Percentiles rank a stretch among this genome's conserved stretches.
Evolutionary conservation across 2,797 vertebrate genomes (phyloP).

Genomic region (Danionella dracula): DNA sequence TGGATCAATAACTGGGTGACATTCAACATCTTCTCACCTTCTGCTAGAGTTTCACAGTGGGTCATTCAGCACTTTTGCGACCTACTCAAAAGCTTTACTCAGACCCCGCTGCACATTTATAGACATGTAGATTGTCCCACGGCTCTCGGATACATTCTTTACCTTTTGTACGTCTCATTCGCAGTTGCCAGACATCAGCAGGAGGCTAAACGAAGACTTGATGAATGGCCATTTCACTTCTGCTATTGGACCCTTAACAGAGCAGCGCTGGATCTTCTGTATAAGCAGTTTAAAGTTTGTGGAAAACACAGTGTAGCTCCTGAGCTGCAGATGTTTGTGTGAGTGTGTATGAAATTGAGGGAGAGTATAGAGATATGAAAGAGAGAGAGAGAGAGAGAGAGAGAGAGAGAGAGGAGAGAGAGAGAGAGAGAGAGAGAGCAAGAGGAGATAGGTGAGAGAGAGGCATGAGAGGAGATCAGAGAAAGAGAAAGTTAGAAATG

Average conservation of each 20-base stretch:
- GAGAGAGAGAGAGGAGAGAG: no score
- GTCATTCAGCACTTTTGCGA: conserved; percentile 36
- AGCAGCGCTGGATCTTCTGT: conserved; percentile 38
- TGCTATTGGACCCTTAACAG: conserved; percentile 36
- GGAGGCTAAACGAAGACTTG: conserved; percentile 41
- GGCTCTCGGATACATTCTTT: conserved; percentile 16
- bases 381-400: background rate
- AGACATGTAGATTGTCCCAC: conserved; percentile 17
- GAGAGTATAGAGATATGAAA: no score
- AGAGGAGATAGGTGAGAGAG: no score
- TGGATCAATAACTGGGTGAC: conserved; percentile 44
- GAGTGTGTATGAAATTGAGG: conserved; percentile 17
- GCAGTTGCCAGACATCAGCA: conserved; percentile 19
- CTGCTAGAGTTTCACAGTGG: conserved; percentile 16
- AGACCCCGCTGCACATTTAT: conserved; percentile 18
- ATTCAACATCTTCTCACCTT: conserved; percentile 31
- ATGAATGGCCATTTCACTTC: conserved; percentile 35
- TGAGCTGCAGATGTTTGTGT: conserved; percentile 44
- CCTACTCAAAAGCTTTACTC: conserved; percentile 27
- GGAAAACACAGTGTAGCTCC: conserved; percentile 28
- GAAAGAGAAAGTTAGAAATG: no score
- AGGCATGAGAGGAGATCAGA: no score
- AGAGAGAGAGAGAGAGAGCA: background rate
- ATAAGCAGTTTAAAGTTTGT: conserved; percentile 46
- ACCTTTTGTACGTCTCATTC: conserved; percentile 31